Evolutionary conservation across 1,140 invertebrate genomes (phyloP), one percentile per base, ranked within the genome.

Genomic region (Hetaerina americana): DNA sequence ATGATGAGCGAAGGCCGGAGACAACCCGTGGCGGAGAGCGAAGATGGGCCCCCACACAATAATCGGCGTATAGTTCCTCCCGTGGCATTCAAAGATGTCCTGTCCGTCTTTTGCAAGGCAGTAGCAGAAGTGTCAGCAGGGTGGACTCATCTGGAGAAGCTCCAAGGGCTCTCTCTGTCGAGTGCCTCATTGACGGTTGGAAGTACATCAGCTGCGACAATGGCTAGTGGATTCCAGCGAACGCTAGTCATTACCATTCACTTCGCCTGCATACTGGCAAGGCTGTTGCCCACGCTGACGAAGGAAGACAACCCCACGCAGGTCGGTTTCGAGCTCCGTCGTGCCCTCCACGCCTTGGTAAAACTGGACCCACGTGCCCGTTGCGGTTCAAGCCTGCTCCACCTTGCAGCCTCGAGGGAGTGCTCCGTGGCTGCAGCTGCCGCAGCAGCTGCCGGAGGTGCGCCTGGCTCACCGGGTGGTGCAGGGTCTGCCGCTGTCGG

Each of bases 231-330:
- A 72, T 85, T 96, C 66, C 92, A 93, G 76, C 85, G 92, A 74
- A 89, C 94, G 27, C 81, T 97, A 72, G 87, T 94, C n/a, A 93
- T 95, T 75, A 89, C 92, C 5, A 83, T 96, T 72, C 92, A 96
- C 77, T 81, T 94, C 69, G 89, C 90, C 25, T 90, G 89, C 76
- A 80, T 95, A 24, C 82, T 92, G 75, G 88, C 92, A 26, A 86
- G 85, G 72, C 74, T 82, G n/a, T 74, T 78, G 31, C 77, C 78
- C 18, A 73, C 75, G 24, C 71, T 82, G 22, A 78, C 76, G 8
- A 73, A 78, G 6, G 78, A 82, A 26, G 78, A 84, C 26, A 67
- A 66, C 26, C 72, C 71, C 73, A 79, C 26, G 82, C 84, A 73
- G 81, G 29, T 24, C 3, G 40, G 40, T 57, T n/a, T 18, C 10